Percentiles rank a stretch among this genome's conserved stretches.
Evolutionary conservation across 53 echinoderm and acorn worm species (phyloP).

Genomic region (Crossaster papposus): DNA sequence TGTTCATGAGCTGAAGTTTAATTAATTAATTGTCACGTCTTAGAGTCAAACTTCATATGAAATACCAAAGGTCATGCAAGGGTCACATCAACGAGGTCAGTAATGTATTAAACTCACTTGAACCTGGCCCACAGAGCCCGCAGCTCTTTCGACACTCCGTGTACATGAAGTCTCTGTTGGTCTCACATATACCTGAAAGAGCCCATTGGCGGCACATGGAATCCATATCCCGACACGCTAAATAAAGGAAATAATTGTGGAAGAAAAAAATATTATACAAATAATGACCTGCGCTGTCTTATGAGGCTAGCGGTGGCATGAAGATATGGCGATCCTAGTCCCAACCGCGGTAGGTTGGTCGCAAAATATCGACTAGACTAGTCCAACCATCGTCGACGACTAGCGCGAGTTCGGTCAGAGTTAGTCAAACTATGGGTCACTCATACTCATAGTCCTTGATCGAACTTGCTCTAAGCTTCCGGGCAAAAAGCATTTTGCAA

Average conservation of each 20-base stretch:
- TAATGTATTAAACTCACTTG: neutral
- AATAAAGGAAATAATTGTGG: neutral
- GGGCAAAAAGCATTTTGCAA: no score
- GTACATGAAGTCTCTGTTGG: constrained; percentile 46
- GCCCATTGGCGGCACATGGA: constrained; percentile 58
- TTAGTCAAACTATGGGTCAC: no score
- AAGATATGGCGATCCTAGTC: no score
- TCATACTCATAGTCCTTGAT: no score
- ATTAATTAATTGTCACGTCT: no score
- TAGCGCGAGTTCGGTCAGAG: no score
- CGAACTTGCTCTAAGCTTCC: no score
- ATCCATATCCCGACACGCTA: constrained; percentile 4
- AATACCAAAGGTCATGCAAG: neutral
- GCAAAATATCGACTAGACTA: no score
- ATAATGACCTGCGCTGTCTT: neutral
- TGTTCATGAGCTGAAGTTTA: no score
- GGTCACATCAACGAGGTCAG: neutral
- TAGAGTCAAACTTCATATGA: neutral
- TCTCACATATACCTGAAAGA: constrained; percentile 41
- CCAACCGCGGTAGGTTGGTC: no score
- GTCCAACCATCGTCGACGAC: no score
- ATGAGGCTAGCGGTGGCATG: neutral
- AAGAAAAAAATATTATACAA: neutral
- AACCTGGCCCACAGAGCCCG: neutral
- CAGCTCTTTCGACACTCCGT: constrained; percentile 57